These are phyloP conservation scores for Platycheirus rosarum DNA, from an alignment of 2,888 invertebrate genomes.

Conservation along the genomic window DNA sequence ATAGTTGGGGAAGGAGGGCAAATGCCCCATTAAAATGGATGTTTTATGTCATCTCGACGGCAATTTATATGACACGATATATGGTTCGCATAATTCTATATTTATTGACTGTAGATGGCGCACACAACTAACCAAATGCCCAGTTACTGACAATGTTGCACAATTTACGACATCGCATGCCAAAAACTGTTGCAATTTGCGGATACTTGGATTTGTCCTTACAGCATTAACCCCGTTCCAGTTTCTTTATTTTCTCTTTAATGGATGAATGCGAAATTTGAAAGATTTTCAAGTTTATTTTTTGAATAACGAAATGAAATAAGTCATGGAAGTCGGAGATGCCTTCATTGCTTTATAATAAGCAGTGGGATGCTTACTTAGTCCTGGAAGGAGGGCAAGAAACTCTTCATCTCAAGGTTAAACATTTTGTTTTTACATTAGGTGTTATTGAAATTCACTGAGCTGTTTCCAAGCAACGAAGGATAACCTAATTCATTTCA, in stretches of 20 bases:
- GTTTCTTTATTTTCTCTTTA: neutral
- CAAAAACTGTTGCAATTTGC: slow-evolving; percentile 7
- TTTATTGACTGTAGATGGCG: slow-evolving; percentile 6
- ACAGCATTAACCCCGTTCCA: neutral
- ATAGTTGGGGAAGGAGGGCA: slow-evolving; percentile 37
- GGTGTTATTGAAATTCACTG: too few relatives aligned
- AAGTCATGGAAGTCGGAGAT: too few relatives aligned
- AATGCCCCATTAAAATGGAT: slow-evolving; percentile 30
- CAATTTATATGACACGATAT: slow-evolving; percentile 34
- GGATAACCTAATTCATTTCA: too few relatives aligned
- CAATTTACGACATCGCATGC: slow-evolving; percentile 4
- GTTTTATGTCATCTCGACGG: slow-evolving; percentile 24
- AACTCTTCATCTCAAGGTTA: too few relatives aligned
- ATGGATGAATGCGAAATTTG: too few relatives aligned
- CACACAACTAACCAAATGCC: slow-evolving; percentile 10
- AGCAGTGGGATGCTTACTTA: neutral
- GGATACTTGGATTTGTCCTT: neutral
- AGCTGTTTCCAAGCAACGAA: too few relatives aligned
- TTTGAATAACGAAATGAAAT: too few relatives aligned
- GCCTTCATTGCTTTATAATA: too few relatives aligned
- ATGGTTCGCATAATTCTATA: slow-evolving; percentile 14
- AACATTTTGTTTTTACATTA: too few relatives aligned
- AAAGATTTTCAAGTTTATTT: too few relatives aligned
- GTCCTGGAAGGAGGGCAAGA: too few relatives aligned
- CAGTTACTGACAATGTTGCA: slow-evolving; percentile 11